Conservation (phyloP, 2,797 vertebrate species). For the Vultur gryphus region DNA sequence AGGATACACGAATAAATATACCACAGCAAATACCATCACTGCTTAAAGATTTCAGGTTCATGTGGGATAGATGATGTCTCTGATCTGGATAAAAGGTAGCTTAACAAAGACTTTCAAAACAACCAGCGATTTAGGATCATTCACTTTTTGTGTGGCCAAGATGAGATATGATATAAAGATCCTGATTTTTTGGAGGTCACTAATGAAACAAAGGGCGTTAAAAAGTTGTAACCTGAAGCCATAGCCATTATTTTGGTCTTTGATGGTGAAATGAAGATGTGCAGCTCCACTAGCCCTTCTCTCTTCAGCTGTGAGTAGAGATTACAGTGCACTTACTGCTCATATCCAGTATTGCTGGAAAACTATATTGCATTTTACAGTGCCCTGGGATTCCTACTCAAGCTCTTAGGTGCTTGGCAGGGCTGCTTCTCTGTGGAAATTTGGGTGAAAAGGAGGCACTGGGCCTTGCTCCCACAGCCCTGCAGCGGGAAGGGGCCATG, state of each 20-base stretch:
- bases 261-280: neutral
- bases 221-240: neutral
- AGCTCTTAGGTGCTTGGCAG: neutral
- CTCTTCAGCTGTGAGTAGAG: neutral
- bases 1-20: neutral
- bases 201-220: neutral
- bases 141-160: neutral
- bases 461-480: neutral
- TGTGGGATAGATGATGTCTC: neutral
- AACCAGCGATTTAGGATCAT: neutral
- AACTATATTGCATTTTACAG: neutral
- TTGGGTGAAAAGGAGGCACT: neutral
- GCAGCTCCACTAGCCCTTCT: neutral
- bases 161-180: neutral
- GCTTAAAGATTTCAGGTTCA: neutral
- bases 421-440: neutral
- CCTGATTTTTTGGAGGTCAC: neutral
- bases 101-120: neutral
- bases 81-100: neutral
- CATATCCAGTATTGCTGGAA: neutral
- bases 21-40: neutral
- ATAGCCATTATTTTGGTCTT: neutral
- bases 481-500: rapidly evolving
- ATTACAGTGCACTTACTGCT: neutral
- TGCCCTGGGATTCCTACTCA: neutral